A percentile compares a stretch with the other conserved stretches of the same genome.
phyloP scores from a whole-genome alignment of 2,113 vertebrate species.

The Cavia porcellus region DNA sequence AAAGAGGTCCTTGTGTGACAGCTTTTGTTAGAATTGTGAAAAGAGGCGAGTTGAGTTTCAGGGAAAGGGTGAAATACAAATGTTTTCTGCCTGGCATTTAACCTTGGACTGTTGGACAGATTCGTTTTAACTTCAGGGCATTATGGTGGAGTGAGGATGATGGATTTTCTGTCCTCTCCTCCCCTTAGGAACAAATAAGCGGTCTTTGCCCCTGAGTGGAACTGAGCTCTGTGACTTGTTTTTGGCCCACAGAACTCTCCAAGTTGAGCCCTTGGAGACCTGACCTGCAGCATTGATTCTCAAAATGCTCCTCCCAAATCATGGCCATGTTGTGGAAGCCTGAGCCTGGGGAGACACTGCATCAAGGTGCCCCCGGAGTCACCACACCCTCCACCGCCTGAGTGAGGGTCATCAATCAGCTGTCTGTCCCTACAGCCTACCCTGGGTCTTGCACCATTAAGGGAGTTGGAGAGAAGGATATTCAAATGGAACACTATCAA shows the following conservation, averaged over 20 bases:
- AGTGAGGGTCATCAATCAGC: background rate
- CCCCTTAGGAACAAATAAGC: background rate
- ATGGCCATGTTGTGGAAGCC: background rate
- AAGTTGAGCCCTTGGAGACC: background rate
- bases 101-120: background rate
- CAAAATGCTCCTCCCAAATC: background rate
- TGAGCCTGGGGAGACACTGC: background rate
- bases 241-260: background rate
- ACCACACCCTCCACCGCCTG: background rate
- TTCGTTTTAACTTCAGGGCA: background rate
- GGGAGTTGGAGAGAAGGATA: background rate
- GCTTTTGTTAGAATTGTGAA: slow-evolving; percentile 6
- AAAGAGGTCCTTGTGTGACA: background rate
- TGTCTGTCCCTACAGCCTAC: background rate
- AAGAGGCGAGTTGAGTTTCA: slow-evolving; percentile 15
- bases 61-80: background rate
- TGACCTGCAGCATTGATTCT: background rate
- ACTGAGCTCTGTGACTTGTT: background rate
- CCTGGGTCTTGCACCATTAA: background rate
- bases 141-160: background rate
- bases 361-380: background rate
- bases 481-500: background rate
- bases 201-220: background rate
- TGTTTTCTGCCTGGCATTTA: background rate
- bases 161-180: background rate